A percentile compares a stretch with the other conserved stretches of the same genome.
These are phyloP conservation scores for Alauda arvensis DNA, from an alignment of 2,797 vertebrate species.

Conservation along the genomic window DNA sequence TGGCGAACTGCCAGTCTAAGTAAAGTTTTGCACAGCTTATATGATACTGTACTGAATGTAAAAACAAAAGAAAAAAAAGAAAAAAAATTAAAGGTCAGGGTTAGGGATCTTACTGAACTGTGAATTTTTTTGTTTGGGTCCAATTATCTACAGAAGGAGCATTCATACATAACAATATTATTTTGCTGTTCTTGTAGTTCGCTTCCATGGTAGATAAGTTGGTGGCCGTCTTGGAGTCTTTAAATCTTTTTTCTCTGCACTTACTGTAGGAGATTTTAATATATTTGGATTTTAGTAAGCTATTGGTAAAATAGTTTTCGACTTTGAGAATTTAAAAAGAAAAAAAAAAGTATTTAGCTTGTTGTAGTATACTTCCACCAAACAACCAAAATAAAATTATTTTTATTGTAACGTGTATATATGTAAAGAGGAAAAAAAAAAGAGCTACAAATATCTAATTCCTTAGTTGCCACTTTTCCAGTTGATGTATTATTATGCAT, in stretches of 20 bases:
- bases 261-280: conserved; percentile 81
- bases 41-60: conserved; percentile 99
- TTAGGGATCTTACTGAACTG: conserved; percentile 98
- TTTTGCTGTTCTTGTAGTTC: conserved; percentile 81
- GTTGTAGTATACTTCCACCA: conserved; percentile 84
- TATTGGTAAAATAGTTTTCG: conserved; percentile 78
- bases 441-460: conserved; percentile 82
- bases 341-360: conserved; percentile 80
- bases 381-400: conserved; percentile 94
- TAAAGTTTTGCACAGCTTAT: conserved; percentile 99
- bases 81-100: conserved; percentile 84
- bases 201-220: conserved; percentile 85
- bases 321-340: conserved; percentile 71
- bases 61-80: conserved; percentile 73
- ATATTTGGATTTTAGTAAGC: conserved; percentile 82
- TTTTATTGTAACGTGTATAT: conserved; percentile 88
- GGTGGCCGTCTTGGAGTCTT: conserved; percentile 77
- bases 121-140: conserved; percentile 97
- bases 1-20: conserved; percentile 98
- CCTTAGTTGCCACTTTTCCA: conserved; percentile 91
- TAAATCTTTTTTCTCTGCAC: conserved; percentile 76
- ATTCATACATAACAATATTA: conserved; percentile 83
- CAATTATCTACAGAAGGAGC: conserved; percentile 98
- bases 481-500: conserved; percentile 88
- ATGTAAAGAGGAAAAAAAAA: conserved; percentile 77